These are phyloP conservation scores for Drosophila borborema DNA, from an alignment of 2,888 invertebrate genomes.

Conservation along the genomic window DNA sequence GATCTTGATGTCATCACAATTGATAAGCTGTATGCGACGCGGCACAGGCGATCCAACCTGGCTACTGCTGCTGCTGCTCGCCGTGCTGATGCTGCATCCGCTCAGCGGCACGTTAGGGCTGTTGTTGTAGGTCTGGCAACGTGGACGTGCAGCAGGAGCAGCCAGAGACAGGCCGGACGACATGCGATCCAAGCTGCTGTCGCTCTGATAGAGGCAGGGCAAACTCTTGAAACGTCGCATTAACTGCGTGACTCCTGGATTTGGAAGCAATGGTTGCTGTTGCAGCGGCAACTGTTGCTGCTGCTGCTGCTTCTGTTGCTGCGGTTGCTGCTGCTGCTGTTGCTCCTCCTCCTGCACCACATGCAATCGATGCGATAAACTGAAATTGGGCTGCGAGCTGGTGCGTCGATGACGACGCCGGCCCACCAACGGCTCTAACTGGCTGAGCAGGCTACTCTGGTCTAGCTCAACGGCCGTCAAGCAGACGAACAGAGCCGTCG, in stretches of 20 bases:
- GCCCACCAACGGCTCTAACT: slow-evolving; percentile 87
- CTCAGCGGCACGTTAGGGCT: slow-evolving; percentile 46
- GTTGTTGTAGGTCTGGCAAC: slow-evolving; percentile 60
- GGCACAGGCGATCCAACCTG: slow-evolving; percentile 30
- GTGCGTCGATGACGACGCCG: slow-evolving; percentile 85
- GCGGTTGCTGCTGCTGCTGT: slow-evolving; percentile 7
- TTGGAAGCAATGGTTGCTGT: background rate
- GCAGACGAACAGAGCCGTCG: slow-evolving; percentile 88
- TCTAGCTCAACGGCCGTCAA: slow-evolving; percentile 88
- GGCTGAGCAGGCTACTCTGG: slow-evolving; percentile 87
- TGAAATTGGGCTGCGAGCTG: slow-evolving; percentile 87
- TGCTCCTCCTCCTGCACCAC: slow-evolving; percentile 62
- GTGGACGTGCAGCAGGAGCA: slow-evolving; percentile 33
- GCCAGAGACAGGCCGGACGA: background rate
- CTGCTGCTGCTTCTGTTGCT: slow-evolving; percentile 7
- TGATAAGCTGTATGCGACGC: slow-evolving; percentile 79
- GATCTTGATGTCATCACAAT: slow-evolving; percentile 85
- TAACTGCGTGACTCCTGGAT: background rate
- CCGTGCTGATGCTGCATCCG: slow-evolving; percentile 33
- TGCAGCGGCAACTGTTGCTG: slow-evolving; percentile 2
- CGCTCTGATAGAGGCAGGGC: slow-evolving; percentile 36
- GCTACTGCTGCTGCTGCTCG: slow-evolving; percentile 35
- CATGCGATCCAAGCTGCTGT: slow-evolving; percentile 1
- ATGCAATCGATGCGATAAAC: slow-evolving; percentile 74
- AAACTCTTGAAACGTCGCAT: slow-evolving; percentile 63